Evolutionary conservation across 2,888 invertebrate species (phyloP), one percentile per base, ranked within the genome.

Genomic region (Eilema depressum): DNA sequence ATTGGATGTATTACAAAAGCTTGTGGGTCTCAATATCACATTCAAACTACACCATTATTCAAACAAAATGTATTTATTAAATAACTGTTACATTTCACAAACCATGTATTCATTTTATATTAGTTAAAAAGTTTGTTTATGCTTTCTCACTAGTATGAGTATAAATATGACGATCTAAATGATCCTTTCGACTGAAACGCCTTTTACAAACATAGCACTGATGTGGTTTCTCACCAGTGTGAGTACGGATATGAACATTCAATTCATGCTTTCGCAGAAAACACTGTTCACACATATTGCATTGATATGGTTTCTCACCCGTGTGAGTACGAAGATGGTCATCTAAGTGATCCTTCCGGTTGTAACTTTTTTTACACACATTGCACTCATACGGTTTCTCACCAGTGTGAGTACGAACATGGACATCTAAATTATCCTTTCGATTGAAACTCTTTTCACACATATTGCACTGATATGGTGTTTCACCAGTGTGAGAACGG

Each of bases 211-310:
- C 11, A 61, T 33, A 10, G 28, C 61, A 61, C 11, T 30, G 28
- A 30, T 61, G 30, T 28, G 61, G 30, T 30, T 61, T 61, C 30
- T 61, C 61, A 20, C 61, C 30, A 30, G 61, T 33, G n/a, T 61
- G 61, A 20, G 30, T 61, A 17, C 30, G 61, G 30, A 30, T 33
- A 33, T 61, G 61, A 4, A 12, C 17, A 60, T 14, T 14, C 26
- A 60, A 60, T 17, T 28, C 12, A 60, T 26, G 17, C 60, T 60
- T 60, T 8, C 26, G 17, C 14, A 17, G 25, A 2, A 28, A 28
- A 60, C 26, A 17, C 26, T 60, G 25, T 17, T 60, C 26, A 60
- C 60, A 60, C 17, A 60, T 26, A 20, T 60, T 26, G 26, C 60
- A 60, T 1, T 20, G 14, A 26, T 20, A 60, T 17, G 60, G 26